Conservation (phyloP, 37 sponge, comb jelly and placozoan species). For the Ianthella basta region DNA sequence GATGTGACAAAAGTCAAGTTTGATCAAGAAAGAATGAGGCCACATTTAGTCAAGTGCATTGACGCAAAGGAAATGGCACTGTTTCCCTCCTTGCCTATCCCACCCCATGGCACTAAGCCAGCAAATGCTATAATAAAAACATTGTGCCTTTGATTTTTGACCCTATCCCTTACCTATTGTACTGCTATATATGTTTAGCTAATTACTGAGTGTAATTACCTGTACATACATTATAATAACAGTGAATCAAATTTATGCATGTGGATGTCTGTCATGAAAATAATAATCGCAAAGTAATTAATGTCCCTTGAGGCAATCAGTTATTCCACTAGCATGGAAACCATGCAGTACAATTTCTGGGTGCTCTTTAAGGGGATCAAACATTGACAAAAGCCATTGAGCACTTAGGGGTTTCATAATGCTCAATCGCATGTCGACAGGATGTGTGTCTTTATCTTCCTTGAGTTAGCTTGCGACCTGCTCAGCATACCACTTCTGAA, state of each 20-base stretch:
- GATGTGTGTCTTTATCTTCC: neutral
- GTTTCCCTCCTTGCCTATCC: no score
- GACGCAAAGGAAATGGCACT: neutral
- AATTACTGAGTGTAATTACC: neutral
- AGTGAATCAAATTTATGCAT: no score
- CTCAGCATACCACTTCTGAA: slow-evolving; percentile 25
- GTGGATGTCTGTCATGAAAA: no score
- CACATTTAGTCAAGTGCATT: slow-evolving; percentile 38
- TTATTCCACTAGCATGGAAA: slow-evolving; percentile 11
- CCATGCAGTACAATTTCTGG: slow-evolving; percentile 19
- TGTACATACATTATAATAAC: neutral
- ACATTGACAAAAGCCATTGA: slow-evolving; percentile 10
- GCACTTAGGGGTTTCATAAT: slow-evolving; percentile 26
- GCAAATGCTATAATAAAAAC: no score
- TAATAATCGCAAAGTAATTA: neutral
- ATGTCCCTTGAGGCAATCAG: neutral
- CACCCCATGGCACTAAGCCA: no score
- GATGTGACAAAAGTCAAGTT: slow-evolving; percentile 3
- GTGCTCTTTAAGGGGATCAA: neutral
- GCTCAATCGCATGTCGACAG: slow-evolving; percentile 20
- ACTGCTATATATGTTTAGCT: neutral
- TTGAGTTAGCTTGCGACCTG: neutral
- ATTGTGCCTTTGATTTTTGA: no score
- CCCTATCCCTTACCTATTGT: neutral
- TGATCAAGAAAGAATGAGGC: slow-evolving; percentile 45